A percentile compares a stretch with the other conserved stretches of the same genome.
Evolutionary conservation across 1,140 invertebrate genomes (phyloP).

Genomic region (Odontomachus brunneus): DNA sequence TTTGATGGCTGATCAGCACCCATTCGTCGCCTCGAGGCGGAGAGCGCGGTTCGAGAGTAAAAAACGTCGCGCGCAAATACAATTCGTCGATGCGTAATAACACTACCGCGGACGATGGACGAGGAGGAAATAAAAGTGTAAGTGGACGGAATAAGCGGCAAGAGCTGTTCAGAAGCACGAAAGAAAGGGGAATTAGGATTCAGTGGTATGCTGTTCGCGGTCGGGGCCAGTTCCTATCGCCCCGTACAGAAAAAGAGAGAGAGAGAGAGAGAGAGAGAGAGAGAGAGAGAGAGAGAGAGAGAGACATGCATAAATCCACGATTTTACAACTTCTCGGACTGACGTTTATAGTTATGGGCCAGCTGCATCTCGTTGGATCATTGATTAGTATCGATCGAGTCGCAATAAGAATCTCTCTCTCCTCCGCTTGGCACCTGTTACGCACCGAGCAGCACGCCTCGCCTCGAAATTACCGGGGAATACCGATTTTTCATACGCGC

Average conservation of each 20-base stretch:
- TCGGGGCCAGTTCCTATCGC: too few relatives aligned
- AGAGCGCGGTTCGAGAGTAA: background rate
- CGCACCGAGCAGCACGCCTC: slow-evolving; percentile 8
- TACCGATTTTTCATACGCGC: slow-evolving; percentile 4
- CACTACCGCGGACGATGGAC: background rate
- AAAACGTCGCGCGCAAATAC: slow-evolving; percentile 9
- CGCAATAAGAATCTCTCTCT: slow-evolving; percentile 59
- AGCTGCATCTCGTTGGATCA: slow-evolving; percentile 68
- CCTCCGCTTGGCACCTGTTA: slow-evolving; percentile 70
- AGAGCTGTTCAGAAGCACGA: slow-evolving; percentile 31
- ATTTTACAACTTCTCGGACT: slow-evolving; percentile 67
- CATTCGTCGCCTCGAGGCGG: background rate
- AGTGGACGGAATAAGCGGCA: background rate
- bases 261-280: slow-evolving; percentile 46
- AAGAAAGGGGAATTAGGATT: slow-evolving; percentile 10
- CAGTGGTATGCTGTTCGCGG: slow-evolving; percentile 29
- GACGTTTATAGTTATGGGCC: slow-evolving; percentile 65
- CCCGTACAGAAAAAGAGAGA: too few relatives aligned
- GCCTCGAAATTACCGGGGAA: slow-evolving; percentile 50
- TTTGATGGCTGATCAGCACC: background rate
- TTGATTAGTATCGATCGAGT: slow-evolving; percentile 71
- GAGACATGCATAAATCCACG: slow-evolving; percentile 65
- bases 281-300: slow-evolving; percentile 25
- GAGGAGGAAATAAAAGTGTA: slow-evolving; percentile 27
- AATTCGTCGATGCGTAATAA: slow-evolving; percentile 15